A percentile compares a stretch with the other conserved stretches of the same genome.
phyloP scores from a whole-genome alignment of 2,113 vertebrate genomes.

The Agapornis roseicollis region DNA sequence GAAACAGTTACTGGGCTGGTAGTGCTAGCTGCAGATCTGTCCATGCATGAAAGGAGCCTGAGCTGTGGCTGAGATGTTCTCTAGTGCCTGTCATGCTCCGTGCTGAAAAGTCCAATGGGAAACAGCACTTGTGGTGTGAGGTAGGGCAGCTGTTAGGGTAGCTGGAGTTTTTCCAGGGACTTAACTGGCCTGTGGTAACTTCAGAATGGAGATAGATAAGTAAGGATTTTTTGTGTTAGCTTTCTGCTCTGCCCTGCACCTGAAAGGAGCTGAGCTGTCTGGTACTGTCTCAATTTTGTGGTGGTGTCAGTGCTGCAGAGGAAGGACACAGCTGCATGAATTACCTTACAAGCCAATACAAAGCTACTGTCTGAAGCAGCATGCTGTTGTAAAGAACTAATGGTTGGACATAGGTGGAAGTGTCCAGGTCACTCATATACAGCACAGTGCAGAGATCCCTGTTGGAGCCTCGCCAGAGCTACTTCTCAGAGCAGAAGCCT shows the following conservation, averaged over 20 bases:
- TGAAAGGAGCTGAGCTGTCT: background rate
- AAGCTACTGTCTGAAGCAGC: background rate
- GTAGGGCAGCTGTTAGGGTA: background rate
- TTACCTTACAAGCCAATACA: background rate
- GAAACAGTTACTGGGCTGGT: background rate
- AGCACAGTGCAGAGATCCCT: background rate
- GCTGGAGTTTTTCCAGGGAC: slow-evolving; percentile 10
- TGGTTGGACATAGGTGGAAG: background rate
- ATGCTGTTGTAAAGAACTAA: background rate
- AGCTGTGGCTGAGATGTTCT: background rate
- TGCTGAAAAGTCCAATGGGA: background rate
- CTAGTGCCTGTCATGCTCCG: background rate
- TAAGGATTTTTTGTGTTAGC: background rate
- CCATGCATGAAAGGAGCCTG: accelerated
- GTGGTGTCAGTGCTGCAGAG: background rate
- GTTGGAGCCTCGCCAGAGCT: background rate
- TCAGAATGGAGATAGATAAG: background rate
- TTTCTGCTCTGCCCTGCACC: background rate
- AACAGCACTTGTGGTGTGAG: background rate
- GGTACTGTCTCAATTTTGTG: background rate
- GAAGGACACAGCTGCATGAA: background rate
- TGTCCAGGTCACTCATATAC: background rate
- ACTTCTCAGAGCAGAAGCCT: background rate
- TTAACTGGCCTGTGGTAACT: background rate
- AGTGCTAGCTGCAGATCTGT: background rate